Evolutionary conservation across 2,113 vertebrate genomes (phyloP), one percentile per base, ranked within the genome.

Genomic region (Bambusicola thoracicus): DNA sequence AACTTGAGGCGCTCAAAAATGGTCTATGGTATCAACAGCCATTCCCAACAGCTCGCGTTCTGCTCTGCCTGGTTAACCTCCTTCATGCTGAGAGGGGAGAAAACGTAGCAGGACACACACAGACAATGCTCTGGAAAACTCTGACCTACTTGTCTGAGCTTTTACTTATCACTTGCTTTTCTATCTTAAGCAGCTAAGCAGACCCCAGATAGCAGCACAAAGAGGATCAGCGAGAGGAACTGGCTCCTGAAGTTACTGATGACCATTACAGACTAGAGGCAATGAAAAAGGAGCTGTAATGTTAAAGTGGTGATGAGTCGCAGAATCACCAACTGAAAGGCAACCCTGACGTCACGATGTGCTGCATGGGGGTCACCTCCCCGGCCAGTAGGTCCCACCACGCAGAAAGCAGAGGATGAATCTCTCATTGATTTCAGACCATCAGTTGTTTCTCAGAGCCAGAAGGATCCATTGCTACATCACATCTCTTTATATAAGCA

Each of bases 1-100:
- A 78, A 56, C 2, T 14, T 13, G 13, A 17, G 6, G 3, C 13
- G 16, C 48, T 72, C 14, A 61, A 29, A 90, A 86, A 27, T 2
- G 9, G 8, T 9, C 55, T 34, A 22, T 51, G 0, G 1, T 4
- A 46, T 51, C 11, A 43, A 69, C 0, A 58, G 36, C 22, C 36
- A 62, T 29, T 17, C 11, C 41, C 41, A 25, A 22, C 81, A 41
- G 34, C 21, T 46, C 27, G 36, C 4, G 1, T 11, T 65, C 62
- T 8, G 49, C 59, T 66, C 58, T 27, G 56, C 11, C 46, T 67
- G 58, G 13, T 63, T 46, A 49, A 74, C 3, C 18, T 41, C 10
- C 48, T 66, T 53, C 32, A 74, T 14, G 24, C 1, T 40, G 32
- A 89, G 46, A n/a, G 30, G 5, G 4, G 3, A 44, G 53, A 66